These are phyloP conservation scores for Acanthosoma haemorrhoidale DNA, from an alignment of 2,888 invertebrate species.

Conservation along the genomic window DNA sequence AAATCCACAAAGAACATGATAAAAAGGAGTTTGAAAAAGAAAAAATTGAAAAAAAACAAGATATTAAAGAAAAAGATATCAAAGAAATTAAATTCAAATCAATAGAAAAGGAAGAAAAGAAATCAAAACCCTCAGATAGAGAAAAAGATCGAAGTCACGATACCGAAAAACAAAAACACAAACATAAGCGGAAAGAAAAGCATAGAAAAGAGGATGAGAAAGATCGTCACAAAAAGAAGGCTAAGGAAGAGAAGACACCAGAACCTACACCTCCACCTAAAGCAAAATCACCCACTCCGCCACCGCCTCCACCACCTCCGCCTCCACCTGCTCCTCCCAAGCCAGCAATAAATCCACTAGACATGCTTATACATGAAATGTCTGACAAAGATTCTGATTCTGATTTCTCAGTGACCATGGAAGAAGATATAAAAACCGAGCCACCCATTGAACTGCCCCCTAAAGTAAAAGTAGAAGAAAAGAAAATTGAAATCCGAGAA, in stretches of 20 bases:
- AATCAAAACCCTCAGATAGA: slow-evolving; percentile 31
- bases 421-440: slow-evolving; percentile 29
- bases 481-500: slow-evolving; percentile 30
- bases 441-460: slow-evolving; percentile 17
- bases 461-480: slow-evolving; percentile 32
- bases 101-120: slow-evolving; percentile 24
- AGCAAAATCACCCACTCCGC: slow-evolving; percentile 16
- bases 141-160: slow-evolving; percentile 36
- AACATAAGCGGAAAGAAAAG: slow-evolving; percentile 39
- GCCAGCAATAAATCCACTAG: slow-evolving; percentile 20
- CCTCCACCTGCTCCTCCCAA: slow-evolving; percentile 22
- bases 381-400: slow-evolving; percentile 36
- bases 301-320: slow-evolving; percentile 20
- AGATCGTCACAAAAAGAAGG: slow-evolving; percentile 36
- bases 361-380: slow-evolving; percentile 32
- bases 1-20: slow-evolving; percentile 48
- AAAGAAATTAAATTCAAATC: slow-evolving; percentile 33
- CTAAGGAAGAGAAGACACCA: slow-evolving; percentile 38
- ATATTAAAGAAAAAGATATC: slow-evolving; percentile 20
- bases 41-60: slow-evolving; percentile 25
- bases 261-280: slow-evolving; percentile 36
- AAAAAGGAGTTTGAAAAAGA: slow-evolving; percentile 38
- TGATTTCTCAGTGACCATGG: slow-evolving; percentile 32
- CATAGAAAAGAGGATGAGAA: slow-evolving; percentile 38
- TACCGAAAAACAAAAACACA: slow-evolving; percentile 37